phyloP scores from a whole-genome alignment of 2,797 vertebrate genomes.

The Pygocentrus nattereri region DNA sequence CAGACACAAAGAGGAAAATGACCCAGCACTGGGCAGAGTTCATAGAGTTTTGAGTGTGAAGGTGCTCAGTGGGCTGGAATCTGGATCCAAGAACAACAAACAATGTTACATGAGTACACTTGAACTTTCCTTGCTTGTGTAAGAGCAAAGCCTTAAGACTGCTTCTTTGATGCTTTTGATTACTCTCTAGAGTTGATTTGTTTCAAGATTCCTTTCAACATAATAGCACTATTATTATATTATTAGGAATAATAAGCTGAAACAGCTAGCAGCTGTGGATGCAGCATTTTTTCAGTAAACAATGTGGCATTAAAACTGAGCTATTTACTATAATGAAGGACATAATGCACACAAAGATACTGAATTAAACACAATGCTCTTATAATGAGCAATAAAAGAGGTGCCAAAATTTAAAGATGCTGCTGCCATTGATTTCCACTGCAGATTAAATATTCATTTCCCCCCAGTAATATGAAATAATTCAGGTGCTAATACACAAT shows the following conservation, averaged over 20 bases:
- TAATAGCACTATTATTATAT: constrained; percentile 1
- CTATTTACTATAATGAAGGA: not conserved
- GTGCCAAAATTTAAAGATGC: not conserved
- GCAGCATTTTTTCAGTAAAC: not conserved
- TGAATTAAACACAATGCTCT: not conserved
- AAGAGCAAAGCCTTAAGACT: not conserved
- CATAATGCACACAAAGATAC: not conserved
- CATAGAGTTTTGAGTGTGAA: not conserved
- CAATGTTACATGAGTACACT: constrained; percentile 1
- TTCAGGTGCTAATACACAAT: constrained; percentile 16
- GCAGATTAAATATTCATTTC: constrained; percentile 52
- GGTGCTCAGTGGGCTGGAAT: constrained; percentile 3
- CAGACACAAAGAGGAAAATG: not conserved
- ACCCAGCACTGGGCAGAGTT: not conserved
- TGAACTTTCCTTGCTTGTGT: not conserved
- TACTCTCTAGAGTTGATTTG: not conserved
- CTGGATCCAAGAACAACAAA: constrained; percentile 4
- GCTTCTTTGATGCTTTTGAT: not conserved
- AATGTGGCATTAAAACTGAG: not conserved
- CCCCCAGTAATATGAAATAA: constrained; percentile 37
- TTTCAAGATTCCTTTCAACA: not conserved
- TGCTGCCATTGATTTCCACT: constrained; percentile 42
- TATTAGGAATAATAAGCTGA: not conserved
- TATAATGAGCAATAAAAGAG: constrained; percentile 13
- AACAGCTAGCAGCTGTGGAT: not conserved